A percentile compares a stretch with the other conserved stretches of the same genome.
phyloP scores from a whole-genome alignment of 2,113 vertebrate species.

The Mohoua ochrocephala region DNA sequence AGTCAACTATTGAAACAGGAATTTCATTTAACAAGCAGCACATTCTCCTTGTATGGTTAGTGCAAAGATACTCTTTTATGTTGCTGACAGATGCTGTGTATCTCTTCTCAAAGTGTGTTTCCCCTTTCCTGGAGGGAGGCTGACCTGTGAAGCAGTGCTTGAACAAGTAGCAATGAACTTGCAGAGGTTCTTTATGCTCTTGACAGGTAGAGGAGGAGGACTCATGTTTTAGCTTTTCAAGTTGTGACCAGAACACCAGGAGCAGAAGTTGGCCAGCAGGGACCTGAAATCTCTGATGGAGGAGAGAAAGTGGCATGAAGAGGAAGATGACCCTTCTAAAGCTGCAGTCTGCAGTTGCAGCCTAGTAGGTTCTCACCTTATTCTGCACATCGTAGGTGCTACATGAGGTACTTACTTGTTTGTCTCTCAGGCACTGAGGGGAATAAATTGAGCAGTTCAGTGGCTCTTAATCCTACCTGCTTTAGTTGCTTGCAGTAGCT shows the following conservation, averaged over 20 bases:
- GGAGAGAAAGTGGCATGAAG: not conserved
- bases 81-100: not conserved
- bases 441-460: not conserved
- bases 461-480: not conserved
- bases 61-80: not conserved
- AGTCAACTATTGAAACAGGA: not conserved
- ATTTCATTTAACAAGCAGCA: not conserved
- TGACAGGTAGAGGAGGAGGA: not conserved
- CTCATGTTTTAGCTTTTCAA: not conserved
- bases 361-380: not conserved
- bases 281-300: not conserved
- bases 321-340: not conserved
- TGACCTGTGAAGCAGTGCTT: not conserved
- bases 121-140: not conserved
- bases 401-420: not conserved
- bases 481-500: not conserved
- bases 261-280: not conserved
- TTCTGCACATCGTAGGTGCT: accelerated
- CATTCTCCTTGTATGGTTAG: not conserved
- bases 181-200: accelerated
- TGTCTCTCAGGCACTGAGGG: not conserved
- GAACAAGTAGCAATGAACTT: not conserved
- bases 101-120: not conserved
- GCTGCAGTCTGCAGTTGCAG: not conserved
- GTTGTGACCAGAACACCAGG: not conserved